Conservation (phyloP, 2,113 vertebrate genomes). For the Syngnathus floridae region DNA sequence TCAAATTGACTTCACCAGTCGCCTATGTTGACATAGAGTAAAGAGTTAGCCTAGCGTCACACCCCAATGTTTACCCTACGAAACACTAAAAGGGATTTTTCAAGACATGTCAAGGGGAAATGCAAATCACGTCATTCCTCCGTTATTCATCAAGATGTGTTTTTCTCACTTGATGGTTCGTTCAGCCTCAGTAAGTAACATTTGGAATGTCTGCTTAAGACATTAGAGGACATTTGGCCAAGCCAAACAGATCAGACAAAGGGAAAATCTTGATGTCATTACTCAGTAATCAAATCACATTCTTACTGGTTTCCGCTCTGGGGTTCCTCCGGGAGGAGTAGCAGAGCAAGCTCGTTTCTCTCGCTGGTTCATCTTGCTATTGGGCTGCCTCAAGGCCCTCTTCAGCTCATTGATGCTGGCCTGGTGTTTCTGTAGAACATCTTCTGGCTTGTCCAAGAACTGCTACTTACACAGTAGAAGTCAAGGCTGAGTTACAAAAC, state of each 20-base stretch:
- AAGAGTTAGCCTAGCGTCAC: conserved; percentile 76
- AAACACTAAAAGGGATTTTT: conserved; percentile 4
- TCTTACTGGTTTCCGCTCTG: conserved; percentile 79
- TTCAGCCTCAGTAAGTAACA: background rate
- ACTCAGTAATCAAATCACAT: background rate
- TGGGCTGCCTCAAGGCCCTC: conserved; percentile 94
- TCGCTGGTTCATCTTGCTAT: conserved; percentile 91
- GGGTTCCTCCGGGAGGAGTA: conserved; percentile 81
- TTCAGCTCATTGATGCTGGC: conserved; percentile 99
- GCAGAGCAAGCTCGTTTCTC: conserved; percentile 84
- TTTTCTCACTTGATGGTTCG: conserved; percentile 1
- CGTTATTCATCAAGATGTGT: background rate
- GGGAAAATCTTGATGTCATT: background rate
- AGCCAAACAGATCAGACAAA: background rate
- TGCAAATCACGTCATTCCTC: background rate
- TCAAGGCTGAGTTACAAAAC: conserved; percentile 3
- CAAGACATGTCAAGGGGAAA: background rate
- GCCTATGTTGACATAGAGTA: conserved; percentile 97
- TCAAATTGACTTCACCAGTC: conserved; percentile 90
- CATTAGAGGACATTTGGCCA: background rate
- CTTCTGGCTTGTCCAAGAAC: conserved; percentile 97
- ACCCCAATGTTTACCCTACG: conserved; percentile 12
- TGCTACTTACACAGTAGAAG: conserved; percentile 58
- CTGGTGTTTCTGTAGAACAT: conserved; percentile 96
- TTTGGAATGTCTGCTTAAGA: background rate